Base-by-base conservation (phyloP, 2,888 invertebrate genomes). In the Didymodactylos carnosus region DNA sequence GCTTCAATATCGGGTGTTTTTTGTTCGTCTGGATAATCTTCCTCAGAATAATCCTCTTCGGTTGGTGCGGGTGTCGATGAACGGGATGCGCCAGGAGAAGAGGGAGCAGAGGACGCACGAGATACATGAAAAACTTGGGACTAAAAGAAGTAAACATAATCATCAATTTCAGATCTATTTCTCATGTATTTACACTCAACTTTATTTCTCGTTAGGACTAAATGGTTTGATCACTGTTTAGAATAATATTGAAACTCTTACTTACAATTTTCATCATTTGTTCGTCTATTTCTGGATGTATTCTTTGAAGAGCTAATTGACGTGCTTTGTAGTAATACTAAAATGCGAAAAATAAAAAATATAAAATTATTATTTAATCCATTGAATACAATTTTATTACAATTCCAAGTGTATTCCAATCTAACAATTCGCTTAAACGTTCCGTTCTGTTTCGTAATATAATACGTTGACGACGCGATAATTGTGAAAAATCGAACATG, bases 401-500 rank as follows among this genome's bases (percentile, higher is more conserved):
- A 80, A 94, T 89, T 81, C 95, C 97, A 73, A 98, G 87, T 82
- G 92, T 97, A 83, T 93, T 89, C 98, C 98, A 98, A 82, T 98
- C 98, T 76, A 98, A 87, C 69, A 99, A 87, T 82, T 98, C 98
- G 78, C 94, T 94, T 23, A 98, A 86, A 43, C 98, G 87, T 83
- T 98, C 98, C 0, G 97, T 98, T 78, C 98, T 88, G 83, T 99
- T 99, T 77, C 98, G 87, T 81, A 97, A 94, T 76, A 99, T 97
- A 79, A 98, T 97, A 79, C 98, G 88, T 82, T 98, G 98, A 62
- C 98, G 87, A 75, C 98, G 87, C 76, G 90, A 90, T 72, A 97
- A 84, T 77, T 90, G 88, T 39, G 91, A 88, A 81, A 95, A 97
- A 79, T 95, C 94, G 83, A 87, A 92, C 92, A 97, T 43, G 71